A percentile compares a stretch with the other conserved stretches of the same genome.
phyloP scores from a whole-genome alignment of 2,888 invertebrate species.

The Heliothis peltigera region DNA sequence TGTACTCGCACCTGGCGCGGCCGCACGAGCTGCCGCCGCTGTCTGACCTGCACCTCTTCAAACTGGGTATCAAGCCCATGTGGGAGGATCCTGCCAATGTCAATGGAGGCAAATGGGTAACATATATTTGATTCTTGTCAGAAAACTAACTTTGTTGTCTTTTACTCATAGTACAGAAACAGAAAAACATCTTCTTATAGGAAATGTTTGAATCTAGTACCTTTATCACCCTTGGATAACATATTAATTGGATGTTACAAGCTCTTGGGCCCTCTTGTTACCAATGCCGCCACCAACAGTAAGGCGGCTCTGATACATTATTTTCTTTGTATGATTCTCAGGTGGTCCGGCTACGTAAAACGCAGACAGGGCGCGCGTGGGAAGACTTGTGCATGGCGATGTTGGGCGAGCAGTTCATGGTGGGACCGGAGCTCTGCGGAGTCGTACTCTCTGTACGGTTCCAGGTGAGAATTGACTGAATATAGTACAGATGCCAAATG shows the following conservation, averaged over 20 bases:
- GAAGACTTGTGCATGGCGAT: constrained; percentile 99
- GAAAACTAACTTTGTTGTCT: too few relatives aligned
- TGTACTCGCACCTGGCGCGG: constrained; percentile 97
- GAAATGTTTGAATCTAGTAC: too few relatives aligned
- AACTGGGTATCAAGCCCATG: constrained; percentile 99
- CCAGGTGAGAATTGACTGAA: constrained; percentile 89
- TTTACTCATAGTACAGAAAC: too few relatives aligned
- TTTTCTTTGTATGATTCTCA: constrained; percentile 64
- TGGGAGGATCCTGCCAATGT: constrained; percentile 99
- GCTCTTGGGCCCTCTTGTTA: too few relatives aligned
- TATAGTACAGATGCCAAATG: too few relatives aligned
- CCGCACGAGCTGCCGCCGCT: constrained; percentile 97
- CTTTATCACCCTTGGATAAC: too few relatives aligned
- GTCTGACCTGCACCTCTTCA: constrained; percentile 98
- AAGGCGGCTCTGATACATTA: neutral
- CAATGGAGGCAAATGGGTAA: constrained; percentile 99
- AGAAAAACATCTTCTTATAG: too few relatives aligned
- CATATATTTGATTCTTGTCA: constrained; percentile 21
- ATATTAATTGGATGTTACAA: too few relatives aligned
- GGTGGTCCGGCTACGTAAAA: constrained; percentile 96
- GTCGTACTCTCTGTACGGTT: constrained; percentile 98
- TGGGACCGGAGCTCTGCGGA: constrained; percentile 99
- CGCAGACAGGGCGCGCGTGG: constrained; percentile 98
- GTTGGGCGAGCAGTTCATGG: constrained; percentile 99
- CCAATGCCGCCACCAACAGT: too few relatives aligned